Percentiles rank a stretch among this genome's conserved stretches.
Conservation (phyloP, 2,888 invertebrate species). For the Thyatira batis region DNA sequence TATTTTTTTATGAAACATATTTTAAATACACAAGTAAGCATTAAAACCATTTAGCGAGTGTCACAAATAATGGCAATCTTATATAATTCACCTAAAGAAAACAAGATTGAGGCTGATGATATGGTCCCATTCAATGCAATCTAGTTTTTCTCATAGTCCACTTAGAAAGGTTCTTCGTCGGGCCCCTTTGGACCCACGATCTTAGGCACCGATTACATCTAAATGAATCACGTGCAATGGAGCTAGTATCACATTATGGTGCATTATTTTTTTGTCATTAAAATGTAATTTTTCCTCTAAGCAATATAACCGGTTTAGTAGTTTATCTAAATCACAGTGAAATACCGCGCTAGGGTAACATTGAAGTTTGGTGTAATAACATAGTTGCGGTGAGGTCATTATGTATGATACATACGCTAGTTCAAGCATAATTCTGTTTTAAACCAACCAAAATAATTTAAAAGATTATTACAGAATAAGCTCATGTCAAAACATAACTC, state of each 20-base stretch:
- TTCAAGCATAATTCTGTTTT: neutral
- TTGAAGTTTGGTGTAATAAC: neutral
- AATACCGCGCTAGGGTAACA: neutral
- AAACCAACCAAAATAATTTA: neutral
- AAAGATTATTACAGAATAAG: too few relatives aligned
- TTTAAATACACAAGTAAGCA: neutral
- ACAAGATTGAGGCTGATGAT: slow-evolving; percentile 20
- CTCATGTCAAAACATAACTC: neutral
- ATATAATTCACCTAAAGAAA: slow-evolving; percentile 16
- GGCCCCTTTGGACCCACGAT: slow-evolving; percentile 8
- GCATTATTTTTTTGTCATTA: slow-evolving; percentile 14
- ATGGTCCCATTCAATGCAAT: slow-evolving; percentile 27
- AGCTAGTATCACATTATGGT: slow-evolving; percentile 6
- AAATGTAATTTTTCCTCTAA: slow-evolving; percentile 8
- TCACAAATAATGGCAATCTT: slow-evolving; percentile 7
- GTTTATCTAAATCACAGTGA: neutral
- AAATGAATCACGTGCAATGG: slow-evolving; percentile 24
- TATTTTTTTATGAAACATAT: neutral
- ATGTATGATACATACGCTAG: neutral
- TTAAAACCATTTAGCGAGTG: neutral
- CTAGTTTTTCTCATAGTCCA: slow-evolving; percentile 16
- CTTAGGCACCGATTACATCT: slow-evolving; percentile 22
- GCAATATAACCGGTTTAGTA: neutral
- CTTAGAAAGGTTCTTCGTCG: slow-evolving; percentile 8
- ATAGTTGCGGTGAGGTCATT: neutral